Evolutionary conservation across 2,797 vertebrate species (phyloP).

Genomic region (Sorex maritimensis): DNA sequence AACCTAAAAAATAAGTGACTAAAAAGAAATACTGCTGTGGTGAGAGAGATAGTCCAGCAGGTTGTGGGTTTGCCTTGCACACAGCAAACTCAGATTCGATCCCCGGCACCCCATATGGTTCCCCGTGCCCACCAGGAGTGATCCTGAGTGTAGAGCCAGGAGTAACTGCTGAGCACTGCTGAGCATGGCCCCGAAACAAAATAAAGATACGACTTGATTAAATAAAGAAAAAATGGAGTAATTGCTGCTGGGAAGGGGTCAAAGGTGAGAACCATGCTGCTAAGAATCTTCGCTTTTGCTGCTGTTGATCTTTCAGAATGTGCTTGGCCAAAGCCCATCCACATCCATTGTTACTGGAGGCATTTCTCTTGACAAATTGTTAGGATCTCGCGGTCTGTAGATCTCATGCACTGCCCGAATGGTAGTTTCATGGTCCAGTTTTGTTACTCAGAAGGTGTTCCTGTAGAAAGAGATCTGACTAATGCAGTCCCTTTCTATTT

Average conservation of each 20-base stretch:
- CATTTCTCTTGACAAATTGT: slow-evolving; percentile 44
- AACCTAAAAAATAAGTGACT: too few species aligned
- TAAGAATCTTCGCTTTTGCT: slow-evolving; percentile 33
- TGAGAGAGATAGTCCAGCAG: too few species aligned
- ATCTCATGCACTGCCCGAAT: slow-evolving; percentile 9
- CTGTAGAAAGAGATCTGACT: slow-evolving; percentile 65
- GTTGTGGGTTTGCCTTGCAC: too few species aligned
- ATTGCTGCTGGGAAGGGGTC: neutral
- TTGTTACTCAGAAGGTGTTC: slow-evolving; percentile 18
- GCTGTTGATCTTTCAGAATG: slow-evolving; percentile 46
- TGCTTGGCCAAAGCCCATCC: slow-evolving; percentile 32
- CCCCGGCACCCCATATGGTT: too few species aligned
- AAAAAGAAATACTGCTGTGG: too few species aligned
- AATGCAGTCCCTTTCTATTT: slow-evolving; percentile 76
- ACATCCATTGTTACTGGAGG: slow-evolving; percentile 10
- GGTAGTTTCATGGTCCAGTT: neutral
- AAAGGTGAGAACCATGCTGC: slow-evolving; percentile 6
- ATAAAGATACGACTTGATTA: too few species aligned
- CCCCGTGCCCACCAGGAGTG: too few species aligned
- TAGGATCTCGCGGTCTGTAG: slow-evolving; percentile 32
- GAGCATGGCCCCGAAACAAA: too few species aligned
- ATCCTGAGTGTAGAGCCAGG: too few species aligned
- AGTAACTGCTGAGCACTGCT: too few species aligned
- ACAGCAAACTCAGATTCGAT: too few species aligned
- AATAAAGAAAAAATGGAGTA: neutral